A percentile compares a stretch with the other conserved stretches of the same genome.
Evolutionary conservation across 1,140 invertebrate species (phyloP).

Genomic region (Nephila pilipes): DNA sequence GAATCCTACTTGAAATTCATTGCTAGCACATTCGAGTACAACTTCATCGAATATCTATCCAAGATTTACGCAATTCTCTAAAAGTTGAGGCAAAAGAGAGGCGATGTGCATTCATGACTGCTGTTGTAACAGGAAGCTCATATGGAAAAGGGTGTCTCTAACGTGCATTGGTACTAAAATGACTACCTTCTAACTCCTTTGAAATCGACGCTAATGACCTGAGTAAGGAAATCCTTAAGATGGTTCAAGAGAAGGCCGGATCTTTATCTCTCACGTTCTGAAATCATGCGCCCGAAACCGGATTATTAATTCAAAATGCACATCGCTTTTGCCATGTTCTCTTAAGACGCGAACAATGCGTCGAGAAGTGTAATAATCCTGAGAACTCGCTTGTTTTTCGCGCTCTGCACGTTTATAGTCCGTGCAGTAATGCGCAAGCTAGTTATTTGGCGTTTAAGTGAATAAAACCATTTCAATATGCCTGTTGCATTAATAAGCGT

Average conservation of each 20-base stretch:
- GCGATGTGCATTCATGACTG: background rate
- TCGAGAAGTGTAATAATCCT: conserved; percentile 15
- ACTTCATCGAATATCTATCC: background rate
- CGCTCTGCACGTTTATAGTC: background rate
- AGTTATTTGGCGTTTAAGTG: background rate
- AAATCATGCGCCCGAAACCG: conserved; percentile 38
- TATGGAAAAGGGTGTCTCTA: background rate
- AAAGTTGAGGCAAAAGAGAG: background rate
- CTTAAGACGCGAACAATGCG: background rate
- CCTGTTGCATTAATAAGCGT: conserved; percentile 1
- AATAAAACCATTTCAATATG: background rate
- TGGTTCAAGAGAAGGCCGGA: background rate
- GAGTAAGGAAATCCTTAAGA: conserved; percentile 43
- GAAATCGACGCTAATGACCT: conserved; percentile 47
- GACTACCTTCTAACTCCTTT: conserved; percentile 29
- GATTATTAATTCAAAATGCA: conserved; percentile 51
- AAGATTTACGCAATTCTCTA: background rate
- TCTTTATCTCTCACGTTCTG: conserved; percentile 50
- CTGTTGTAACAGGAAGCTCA: background rate
- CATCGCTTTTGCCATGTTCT: background rate
- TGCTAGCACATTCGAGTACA: background rate
- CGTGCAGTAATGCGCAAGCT: background rate
- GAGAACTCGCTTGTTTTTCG: conserved; percentile 21
- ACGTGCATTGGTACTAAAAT: background rate
- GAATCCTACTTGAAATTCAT: no score